These are phyloP conservation scores for Gymnothorax reevesii DNA, from an alignment of 2,797 vertebrate species.

Conservation along the genomic window DNA sequence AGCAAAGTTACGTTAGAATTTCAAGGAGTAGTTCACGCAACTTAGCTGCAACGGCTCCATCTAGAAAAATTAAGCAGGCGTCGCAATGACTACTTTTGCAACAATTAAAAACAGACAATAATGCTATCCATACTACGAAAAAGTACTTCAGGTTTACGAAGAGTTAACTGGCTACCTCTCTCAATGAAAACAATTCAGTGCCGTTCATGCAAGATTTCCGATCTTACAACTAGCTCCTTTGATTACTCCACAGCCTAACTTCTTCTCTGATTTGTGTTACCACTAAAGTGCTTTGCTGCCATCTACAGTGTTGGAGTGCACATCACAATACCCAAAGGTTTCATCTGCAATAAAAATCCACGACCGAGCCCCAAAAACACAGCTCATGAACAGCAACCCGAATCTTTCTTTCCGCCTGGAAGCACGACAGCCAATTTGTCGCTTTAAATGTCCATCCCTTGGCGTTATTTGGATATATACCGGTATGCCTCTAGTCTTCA, in stretches of 20 bases:
- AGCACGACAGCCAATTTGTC: background rate
- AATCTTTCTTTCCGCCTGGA: background rate
- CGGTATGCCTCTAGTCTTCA: too few species aligned
- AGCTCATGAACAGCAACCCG: background rate
- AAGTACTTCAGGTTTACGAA: background rate
- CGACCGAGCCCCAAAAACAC: background rate
- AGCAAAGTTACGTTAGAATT: background rate
- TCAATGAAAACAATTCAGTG: background rate
- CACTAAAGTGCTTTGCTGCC: background rate
- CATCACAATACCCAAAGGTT: background rate
- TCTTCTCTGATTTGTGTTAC: background rate
- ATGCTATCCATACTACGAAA: background rate
- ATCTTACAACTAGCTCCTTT: background rate
- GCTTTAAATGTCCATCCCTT: too few species aligned
- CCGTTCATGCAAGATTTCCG: background rate
- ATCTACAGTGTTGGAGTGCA: conserved; percentile 4
- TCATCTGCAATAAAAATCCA: background rate
- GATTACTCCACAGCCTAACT: background rate
- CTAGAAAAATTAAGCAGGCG: background rate
- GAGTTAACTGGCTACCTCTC: background rate
- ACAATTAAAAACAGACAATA: background rate
- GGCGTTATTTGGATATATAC: too few species aligned
- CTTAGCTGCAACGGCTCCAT: background rate
- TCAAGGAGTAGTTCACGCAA: background rate
- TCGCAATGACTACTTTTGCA: background rate